Evolutionary conservation across 2,797 vertebrate genomes (phyloP).

Genomic region (Epinephelus coioides): DNA sequence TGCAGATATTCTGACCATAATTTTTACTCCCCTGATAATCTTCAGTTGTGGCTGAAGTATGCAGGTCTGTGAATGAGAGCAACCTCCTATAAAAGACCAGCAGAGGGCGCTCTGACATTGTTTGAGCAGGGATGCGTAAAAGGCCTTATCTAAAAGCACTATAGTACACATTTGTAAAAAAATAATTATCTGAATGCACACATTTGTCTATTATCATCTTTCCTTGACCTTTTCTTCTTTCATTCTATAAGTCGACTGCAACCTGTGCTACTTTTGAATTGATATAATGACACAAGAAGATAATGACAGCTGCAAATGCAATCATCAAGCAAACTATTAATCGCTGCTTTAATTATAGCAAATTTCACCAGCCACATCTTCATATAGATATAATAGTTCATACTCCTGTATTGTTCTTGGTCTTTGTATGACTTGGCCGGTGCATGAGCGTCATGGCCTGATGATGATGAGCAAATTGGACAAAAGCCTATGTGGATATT

Average conservation of each 20-base stretch:
- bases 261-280: not conserved
- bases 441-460: not conserved
- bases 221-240: not conserved
- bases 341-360: conserved; percentile 4
- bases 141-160: not conserved
- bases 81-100: conserved; percentile 22
- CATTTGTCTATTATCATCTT: conserved; percentile 9
- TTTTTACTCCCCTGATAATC: not conserved
- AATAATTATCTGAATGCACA: not conserved
- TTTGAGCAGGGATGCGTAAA: conserved; percentile 19
- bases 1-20: not conserved
- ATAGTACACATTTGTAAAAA: not conserved
- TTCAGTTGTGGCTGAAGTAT: not conserved
- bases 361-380: conserved; percentile 44
- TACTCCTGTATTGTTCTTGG: conserved; percentile 22
- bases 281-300: conserved; percentile 8
- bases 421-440: conserved; percentile 10
- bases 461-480: conserved; percentile 24
- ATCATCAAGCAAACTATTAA: not conserved
- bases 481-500: conserved; percentile 23
- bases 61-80: not conserved
- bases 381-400: conserved; percentile 18
- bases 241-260: not conserved
- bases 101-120: conserved; percentile 66
- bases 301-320: conserved; percentile 19